phyloP scores from a whole-genome alignment of 2,888 invertebrate species.

The Nasonia oneida region DNA sequence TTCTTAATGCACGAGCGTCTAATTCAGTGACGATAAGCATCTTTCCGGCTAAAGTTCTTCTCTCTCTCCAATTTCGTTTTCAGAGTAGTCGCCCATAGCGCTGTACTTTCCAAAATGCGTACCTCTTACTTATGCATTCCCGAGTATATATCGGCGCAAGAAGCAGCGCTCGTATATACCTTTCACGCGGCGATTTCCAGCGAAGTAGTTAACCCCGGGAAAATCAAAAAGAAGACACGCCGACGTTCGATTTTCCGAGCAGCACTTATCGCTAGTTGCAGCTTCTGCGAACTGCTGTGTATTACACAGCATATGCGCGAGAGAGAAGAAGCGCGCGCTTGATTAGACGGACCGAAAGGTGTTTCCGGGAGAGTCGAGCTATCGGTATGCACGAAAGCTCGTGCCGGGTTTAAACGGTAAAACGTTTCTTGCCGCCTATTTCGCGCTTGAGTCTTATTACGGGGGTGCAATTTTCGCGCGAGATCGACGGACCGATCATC shows the following conservation, averaged over 20 bases:
- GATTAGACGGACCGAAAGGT: not conserved
- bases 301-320: not conserved
- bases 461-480: not conserved
- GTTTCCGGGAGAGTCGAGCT: slow-evolving; percentile 1
- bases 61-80: not conserved
- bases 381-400: not conserved
- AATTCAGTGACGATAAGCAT: not conserved
- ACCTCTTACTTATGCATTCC: slow-evolving; percentile 11
- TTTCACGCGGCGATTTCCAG: not conserved
- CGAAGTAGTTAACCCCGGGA: not conserved
- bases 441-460: not conserved
- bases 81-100: not conserved
- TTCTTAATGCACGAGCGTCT: not conserved
- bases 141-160: not conserved
- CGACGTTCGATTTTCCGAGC: not conserved
- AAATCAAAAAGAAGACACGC: slow-evolving; percentile 3
- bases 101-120: not conserved
- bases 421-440: not conserved
- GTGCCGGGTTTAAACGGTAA: not conserved
- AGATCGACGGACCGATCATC: too few relatives aligned
- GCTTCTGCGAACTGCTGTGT: not conserved
- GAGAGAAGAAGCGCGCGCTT: not conserved
- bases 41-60: not conserved
- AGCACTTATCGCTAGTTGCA: not conserved
- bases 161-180: not conserved